phyloP scores from a whole-genome alignment of 64 coral and sea anemone species.

The Actinia equina region DNA sequence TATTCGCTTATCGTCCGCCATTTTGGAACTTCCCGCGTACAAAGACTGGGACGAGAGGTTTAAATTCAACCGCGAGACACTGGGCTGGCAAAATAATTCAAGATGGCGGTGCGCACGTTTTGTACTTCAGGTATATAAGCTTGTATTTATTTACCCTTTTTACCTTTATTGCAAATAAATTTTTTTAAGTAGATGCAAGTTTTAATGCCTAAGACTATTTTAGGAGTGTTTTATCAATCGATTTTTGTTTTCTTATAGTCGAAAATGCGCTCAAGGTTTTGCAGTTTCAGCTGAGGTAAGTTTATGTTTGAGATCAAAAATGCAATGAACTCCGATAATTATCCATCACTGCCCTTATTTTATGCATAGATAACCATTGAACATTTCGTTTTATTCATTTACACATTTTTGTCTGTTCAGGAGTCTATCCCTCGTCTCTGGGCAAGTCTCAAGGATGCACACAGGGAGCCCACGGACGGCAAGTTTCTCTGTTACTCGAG shows the following conservation, averaged over 20 bases:
- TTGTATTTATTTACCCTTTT: neutral
- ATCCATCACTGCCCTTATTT: neutral
- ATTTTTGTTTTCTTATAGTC: neutral
- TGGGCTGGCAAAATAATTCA: neutral
- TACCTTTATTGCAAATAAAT: neutral
- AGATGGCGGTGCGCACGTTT: slow-evolving; percentile 39
- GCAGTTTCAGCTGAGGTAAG: slow-evolving; percentile 50
- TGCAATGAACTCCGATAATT: neutral
- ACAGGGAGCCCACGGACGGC: slow-evolving; percentile 21
- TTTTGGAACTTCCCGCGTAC: slow-evolving; percentile 45
- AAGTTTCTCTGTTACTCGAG: slow-evolving; percentile 79
- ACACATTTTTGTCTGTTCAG: slow-evolving; percentile 3
- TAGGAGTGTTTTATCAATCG: neutral
- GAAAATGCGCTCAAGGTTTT: slow-evolving; percentile 27
- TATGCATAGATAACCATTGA: no score
- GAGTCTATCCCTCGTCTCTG: slow-evolving; percentile 27
- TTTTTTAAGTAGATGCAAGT: neutral
- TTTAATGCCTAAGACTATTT: neutral
- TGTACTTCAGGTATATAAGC: neutral
- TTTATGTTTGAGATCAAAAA: neutral
- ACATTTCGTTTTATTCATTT: neutral
- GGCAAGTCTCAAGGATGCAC: slow-evolving; percentile 42
- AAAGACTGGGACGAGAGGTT: slow-evolving; percentile 30
- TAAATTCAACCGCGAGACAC: neutral
- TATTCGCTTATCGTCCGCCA: slow-evolving; percentile 43